These are phyloP conservation scores for Drosophila pandora DNA, from an alignment of 1,140 invertebrate genomes.

Conservation along the genomic window DNA sequence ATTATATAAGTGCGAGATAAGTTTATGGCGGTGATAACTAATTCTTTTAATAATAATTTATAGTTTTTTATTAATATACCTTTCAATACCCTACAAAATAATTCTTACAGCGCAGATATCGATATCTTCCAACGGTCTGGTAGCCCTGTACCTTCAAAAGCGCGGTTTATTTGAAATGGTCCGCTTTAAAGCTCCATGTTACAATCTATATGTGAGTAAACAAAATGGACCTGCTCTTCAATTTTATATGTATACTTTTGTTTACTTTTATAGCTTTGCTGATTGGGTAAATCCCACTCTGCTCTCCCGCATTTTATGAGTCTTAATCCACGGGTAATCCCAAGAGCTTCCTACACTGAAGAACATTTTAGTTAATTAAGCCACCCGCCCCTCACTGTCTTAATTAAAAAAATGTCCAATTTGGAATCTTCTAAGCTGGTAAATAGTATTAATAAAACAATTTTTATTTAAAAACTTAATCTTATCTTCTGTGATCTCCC, in stretches of 20 bases:
- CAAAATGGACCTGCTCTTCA: too few relatives aligned
- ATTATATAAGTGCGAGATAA: too few relatives aligned
- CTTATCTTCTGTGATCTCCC: background rate
- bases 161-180: background rate
- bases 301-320: background rate
- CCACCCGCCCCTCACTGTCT: too few relatives aligned
- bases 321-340: background rate
- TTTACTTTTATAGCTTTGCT: background rate
- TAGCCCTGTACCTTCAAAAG: background rate
- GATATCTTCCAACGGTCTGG: background rate
- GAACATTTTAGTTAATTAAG: background rate
- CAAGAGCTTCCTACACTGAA: background rate
- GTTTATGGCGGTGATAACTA: too few relatives aligned
- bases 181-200: background rate
- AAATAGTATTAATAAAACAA: background rate
- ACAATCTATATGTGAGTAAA: too few relatives aligned
- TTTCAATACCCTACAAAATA: slow-evolving; percentile 4
- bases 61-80: background rate
- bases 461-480: background rate
- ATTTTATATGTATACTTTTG: too few relatives aligned
- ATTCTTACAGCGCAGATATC: slow-evolving; percentile 9
- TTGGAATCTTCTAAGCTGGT: background rate
- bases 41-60: background rate
- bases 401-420: too few relatives aligned
- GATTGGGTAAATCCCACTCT: slow-evolving; percentile 12